Evolutionary conservation across 2,888 invertebrate species (phyloP).

Genomic region (Dicyrtomina minuta): DNA sequence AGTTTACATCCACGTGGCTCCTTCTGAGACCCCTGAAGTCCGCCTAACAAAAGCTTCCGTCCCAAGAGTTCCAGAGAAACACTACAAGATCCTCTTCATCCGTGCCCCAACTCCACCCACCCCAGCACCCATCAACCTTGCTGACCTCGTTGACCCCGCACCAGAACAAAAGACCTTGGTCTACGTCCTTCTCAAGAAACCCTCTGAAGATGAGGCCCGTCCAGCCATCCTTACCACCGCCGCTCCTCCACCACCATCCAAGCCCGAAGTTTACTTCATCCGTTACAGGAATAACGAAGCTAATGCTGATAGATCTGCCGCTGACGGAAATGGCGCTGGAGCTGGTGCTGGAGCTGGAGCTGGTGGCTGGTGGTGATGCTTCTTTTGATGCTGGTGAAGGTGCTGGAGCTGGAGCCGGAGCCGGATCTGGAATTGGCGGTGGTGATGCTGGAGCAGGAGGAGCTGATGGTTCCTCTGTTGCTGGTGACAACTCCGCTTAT

Average conservation of each 20-base stretch:
- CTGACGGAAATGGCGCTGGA: background rate
- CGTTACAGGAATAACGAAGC: slow-evolving; percentile 1
- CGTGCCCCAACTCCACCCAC: too few relatives aligned
- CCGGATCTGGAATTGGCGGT: too few relatives aligned
- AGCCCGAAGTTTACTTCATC: slow-evolving; percentile 35
- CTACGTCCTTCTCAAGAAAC: too few relatives aligned
- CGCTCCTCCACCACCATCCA: slow-evolving; percentile 23
- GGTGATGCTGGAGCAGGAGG: background rate
- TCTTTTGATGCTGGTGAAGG: background rate
- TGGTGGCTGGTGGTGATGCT: background rate
- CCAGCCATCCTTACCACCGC: slow-evolving; percentile 19
- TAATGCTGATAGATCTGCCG: background rate
- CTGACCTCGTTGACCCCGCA: slow-evolving; percentile 22
- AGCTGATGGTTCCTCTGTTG: too few relatives aligned
- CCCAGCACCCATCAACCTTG: too few relatives aligned
- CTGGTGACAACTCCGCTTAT: too few relatives aligned
- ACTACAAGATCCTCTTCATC: too few relatives aligned
- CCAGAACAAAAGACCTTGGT: slow-evolving; percentile 32
- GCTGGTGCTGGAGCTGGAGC: too few relatives aligned
- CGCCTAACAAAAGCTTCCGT: slow-evolving; percentile 55
- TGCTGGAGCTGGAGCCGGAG: too few relatives aligned
- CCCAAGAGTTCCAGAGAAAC: slow-evolving; percentile 67
- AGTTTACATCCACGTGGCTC: slow-evolving; percentile 87
- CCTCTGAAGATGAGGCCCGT: background rate
- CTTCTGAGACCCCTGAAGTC: slow-evolving; percentile 72